Conservation (phyloP, 2,113 vertebrate genomes). For the Lepus timidus region DNA sequence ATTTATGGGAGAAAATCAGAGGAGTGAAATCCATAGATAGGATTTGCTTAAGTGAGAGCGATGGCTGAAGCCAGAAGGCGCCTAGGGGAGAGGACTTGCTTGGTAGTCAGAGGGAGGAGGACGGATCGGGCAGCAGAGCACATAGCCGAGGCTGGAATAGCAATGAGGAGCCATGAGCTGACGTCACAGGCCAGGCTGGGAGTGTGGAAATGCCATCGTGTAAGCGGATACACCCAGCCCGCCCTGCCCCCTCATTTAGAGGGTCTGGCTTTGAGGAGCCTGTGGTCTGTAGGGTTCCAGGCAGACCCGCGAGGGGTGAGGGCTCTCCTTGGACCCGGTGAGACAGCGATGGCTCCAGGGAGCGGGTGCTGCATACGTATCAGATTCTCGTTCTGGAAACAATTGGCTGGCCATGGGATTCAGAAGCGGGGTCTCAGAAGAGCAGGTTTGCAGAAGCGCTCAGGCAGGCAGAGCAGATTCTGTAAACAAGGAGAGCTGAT, state of each 20-base stretch:
- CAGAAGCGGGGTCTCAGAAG: background rate
- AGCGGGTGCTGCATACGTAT: background rate
- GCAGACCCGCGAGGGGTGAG: accelerated
- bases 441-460: background rate
- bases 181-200: too few relatives aligned
- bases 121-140: accelerated
- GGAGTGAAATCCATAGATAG: slow-evolving; percentile 20
- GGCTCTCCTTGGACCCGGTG: background rate
- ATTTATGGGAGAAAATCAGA: slow-evolving; percentile 63
- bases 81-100: background rate
- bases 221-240: accelerated
- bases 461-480: background rate
- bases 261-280: background rate
- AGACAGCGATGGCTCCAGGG: background rate
- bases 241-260: accelerated
- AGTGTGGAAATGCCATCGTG: background rate
- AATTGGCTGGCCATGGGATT: background rate
- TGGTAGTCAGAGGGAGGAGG: background rate
- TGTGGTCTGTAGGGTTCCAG: background rate
- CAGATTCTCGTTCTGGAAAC: background rate
- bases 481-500: background rate
- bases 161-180: background rate
- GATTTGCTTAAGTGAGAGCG: slow-evolving; percentile 52
- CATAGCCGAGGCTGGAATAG: background rate
- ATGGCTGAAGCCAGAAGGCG: background rate